Conservation (phyloP, 2,113 vertebrate genomes). For the Cariama cristata region DNA sequence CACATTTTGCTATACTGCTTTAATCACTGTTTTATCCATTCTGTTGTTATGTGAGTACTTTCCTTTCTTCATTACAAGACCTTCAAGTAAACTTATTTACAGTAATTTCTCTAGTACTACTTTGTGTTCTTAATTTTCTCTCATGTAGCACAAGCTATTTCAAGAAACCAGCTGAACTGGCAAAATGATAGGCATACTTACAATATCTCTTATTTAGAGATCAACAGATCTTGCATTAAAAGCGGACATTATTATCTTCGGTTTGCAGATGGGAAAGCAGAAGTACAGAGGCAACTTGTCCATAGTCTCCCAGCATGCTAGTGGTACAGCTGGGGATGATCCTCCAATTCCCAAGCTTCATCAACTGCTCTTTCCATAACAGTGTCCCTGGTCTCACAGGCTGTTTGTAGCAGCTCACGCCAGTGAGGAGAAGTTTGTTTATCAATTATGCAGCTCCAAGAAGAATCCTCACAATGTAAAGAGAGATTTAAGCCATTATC, state of each 20-base stretch:
- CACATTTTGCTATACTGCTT: constrained; percentile 8
- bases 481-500: constrained; percentile 3
- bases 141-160: not conserved
- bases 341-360: not conserved
- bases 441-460: not conserved
- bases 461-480: not conserved
- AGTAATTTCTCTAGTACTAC: not conserved
- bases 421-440: not conserved
- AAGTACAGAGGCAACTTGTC: not conserved
- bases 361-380: not conserved
- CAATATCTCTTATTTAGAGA: not conserved
- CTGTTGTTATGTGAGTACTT: not conserved
- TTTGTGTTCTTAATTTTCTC: not conserved
- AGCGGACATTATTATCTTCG: not conserved
- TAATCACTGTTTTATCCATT: not conserved
- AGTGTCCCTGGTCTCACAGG: not conserved
- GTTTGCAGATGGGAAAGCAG: not conserved
- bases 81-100: not conserved
- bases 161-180: not conserved
- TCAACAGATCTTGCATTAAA: not conserved
- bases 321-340: not conserved
- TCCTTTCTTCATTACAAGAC: not conserved
- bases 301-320: not conserved
- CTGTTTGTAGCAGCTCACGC: not conserved
- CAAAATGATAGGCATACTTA: not conserved